These are phyloP conservation scores for Epizoanthus illoricatus DNA, from an alignment of 92 coral and sea anemone species.

Conservation along the genomic window DNA sequence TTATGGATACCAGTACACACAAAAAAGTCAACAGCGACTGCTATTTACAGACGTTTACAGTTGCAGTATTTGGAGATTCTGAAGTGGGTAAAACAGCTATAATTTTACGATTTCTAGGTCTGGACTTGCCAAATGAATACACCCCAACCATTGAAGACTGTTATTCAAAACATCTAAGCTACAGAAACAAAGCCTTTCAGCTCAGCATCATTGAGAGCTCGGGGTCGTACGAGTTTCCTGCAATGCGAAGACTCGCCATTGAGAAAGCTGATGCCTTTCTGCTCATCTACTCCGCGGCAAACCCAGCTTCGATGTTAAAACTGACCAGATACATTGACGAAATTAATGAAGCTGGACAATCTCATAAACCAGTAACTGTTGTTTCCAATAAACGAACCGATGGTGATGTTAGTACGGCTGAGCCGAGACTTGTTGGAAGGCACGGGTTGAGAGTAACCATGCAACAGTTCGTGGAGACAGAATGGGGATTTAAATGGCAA, in stretches of 20 bases:
- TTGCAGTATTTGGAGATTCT: constrained; percentile 85
- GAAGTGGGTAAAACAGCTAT: constrained; percentile 90
- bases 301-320: constrained; percentile 61
- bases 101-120: constrained; percentile 75
- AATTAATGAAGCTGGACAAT: constrained; percentile 52
- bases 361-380: constrained; percentile 59
- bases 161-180: constrained; percentile 74
- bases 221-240: constrained; percentile 93
- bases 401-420: neutral
- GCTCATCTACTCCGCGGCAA: constrained; percentile 74
- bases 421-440: constrained; percentile 41
- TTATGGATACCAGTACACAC: no score
- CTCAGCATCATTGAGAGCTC: constrained; percentile 91
- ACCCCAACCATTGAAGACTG: constrained; percentile 88
- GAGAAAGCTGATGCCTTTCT: constrained; percentile 83
- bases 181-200: constrained; percentile 70
- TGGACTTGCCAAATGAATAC: constrained; percentile 60
- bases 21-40: neutral
- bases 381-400: constrained; percentile 79
- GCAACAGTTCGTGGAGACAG: constrained; percentile 47
- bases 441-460: constrained; percentile 50
- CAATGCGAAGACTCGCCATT: constrained; percentile 88
- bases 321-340: constrained; percentile 77
- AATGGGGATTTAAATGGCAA: constrained; percentile 65
- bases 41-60: constrained; percentile 64